Evolutionary conservation across 1,140 invertebrate genomes (phyloP).

Genomic region (Lysiphlebus fabarum): DNA sequence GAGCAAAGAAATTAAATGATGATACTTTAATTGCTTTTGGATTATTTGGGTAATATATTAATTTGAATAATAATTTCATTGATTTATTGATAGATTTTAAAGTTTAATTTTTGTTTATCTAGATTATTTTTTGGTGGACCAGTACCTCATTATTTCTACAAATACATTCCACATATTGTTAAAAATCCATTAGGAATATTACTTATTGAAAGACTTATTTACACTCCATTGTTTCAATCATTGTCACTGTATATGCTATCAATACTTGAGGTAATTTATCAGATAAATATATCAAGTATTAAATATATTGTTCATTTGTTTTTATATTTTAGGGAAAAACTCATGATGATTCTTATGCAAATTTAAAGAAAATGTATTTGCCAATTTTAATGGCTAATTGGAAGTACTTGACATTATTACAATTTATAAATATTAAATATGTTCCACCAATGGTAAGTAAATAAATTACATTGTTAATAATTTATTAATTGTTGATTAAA

Average conservation of each 20-base stretch:
- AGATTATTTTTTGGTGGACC: slow-evolving; percentile 70
- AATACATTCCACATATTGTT: slow-evolving; percentile 52
- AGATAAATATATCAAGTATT: too few species aligned
- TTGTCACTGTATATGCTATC: slow-evolving; percentile 67
- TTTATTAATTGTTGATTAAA: slow-evolving; percentile 21
- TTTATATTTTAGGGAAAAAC: slow-evolving; percentile 59
- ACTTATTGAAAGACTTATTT: slow-evolving; percentile 65
- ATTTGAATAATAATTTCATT: slow-evolving; percentile 1
- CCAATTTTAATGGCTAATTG: slow-evolving; percentile 65
- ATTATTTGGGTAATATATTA: slow-evolving; percentile 62
- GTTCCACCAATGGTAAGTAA: slow-evolving; percentile 68
- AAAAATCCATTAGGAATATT: slow-evolving; percentile 57
- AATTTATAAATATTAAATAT: slow-evolving; percentile 67
- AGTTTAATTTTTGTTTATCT: slow-evolving; percentile 24
- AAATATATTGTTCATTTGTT: slow-evolving; percentile 12
- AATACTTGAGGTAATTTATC: slow-evolving; percentile 65
- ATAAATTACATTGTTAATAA: slow-evolving; percentile 12
- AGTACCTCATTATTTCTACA: slow-evolving; percentile 71
- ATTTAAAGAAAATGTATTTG: slow-evolving; percentile 61
- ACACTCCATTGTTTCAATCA: slow-evolving; percentile 67
- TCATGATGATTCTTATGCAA: slow-evolving; percentile 59
- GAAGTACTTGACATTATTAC: slow-evolving; percentile 69
- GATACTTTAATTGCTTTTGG: slow-evolving; percentile 67
- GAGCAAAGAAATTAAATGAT: slow-evolving; percentile 59
- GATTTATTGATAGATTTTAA: slow-evolving; percentile 10